Conservation (phyloP, 2,888 invertebrate genomes). For the Abrostola tripartita region DNA sequence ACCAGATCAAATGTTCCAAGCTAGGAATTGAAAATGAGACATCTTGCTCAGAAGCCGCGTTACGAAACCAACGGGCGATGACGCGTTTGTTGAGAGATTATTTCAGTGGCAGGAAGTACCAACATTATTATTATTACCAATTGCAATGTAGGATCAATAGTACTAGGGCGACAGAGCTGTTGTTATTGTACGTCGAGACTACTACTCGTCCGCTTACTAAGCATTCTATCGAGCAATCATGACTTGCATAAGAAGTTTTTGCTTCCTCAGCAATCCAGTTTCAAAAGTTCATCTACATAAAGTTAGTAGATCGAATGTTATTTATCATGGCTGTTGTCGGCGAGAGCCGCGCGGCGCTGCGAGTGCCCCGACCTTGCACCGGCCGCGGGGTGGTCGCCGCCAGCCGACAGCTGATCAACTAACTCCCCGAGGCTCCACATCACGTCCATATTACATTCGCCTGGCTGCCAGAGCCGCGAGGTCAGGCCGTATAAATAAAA, state of each 20-base stretch:
- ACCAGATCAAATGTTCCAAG: too few relatives aligned
- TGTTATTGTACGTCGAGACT: conserved; percentile 22
- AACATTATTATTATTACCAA: too few relatives aligned
- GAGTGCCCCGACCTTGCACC: conserved; percentile 37
- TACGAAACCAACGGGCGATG: too few relatives aligned
- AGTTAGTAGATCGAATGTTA: conserved; percentile 18
- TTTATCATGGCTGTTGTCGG: conserved; percentile 10
- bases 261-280: conserved; percentile 26
- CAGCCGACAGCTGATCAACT: conserved; percentile 29
- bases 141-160: too few relatives aligned
- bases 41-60: too few relatives aligned
- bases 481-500: conserved; percentile 49
- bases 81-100: too few relatives aligned
- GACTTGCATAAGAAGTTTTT: conserved; percentile 43
- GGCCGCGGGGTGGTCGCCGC: conserved; percentile 1
- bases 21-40: too few relatives aligned
- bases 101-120: too few relatives aligned
- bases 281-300: conserved; percentile 9
- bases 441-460: conserved; percentile 31
- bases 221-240: conserved; percentile 23
- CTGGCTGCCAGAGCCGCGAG: conserved; percentile 19
- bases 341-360: conserved; percentile 13
- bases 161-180: background rate
- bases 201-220: conserved; percentile 24
- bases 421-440: conserved; percentile 15